Base-by-base conservation (phyloP, 1,140 invertebrate genomes). In the Penaeus indicus region DNA sequence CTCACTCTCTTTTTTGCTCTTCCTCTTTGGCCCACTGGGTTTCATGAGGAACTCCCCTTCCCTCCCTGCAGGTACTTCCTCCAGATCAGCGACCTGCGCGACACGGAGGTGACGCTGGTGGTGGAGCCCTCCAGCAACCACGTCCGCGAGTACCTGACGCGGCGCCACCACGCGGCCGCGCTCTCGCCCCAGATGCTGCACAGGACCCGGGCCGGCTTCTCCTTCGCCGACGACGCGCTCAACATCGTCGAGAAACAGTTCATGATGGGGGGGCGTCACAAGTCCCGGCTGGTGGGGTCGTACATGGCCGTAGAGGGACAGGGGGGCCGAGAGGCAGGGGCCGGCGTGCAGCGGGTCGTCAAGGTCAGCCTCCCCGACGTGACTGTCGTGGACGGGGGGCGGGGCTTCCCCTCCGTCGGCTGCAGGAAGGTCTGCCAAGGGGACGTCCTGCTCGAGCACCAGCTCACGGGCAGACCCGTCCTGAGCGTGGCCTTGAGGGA, bases 161-260 rank as follows among this genome's bases (percentile, higher is more conserved):
- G 60, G 7, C 81, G 82, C 8, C 61, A 38, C 27, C 61, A 75
- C 69, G 25, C 19, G 7, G 69, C 87, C 67, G 47, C 82, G 7
- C 78, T 27, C 64, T 88, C 87, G 4, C 82, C 81, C 0, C 60
- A 19, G 21, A 19, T 62, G 21, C 61, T 79, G n/a, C 81, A 64
- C 21, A 2, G 22, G 42, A 60, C 21, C 27, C 3, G 27, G n/a
- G 38, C 21, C 27, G 67, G 69, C 54, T 84, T 54, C 61, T 19
- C 27, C 21, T 81, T 72, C 61, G 25, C 54, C 16, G 75, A 79
- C n/a, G 81, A 88, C 60, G 54, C 87, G 22, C 32, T 84, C 60
- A 84, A 69, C 4, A 19, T 88, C 38, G 72, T 88, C 38, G 87
- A 88, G 60, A 75, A 84, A 25, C 87, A 84, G 82, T 21, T 86